Evolutionary conservation across 2,113 vertebrate genomes (phyloP).

Genomic region (Catharus minimus): DNA sequence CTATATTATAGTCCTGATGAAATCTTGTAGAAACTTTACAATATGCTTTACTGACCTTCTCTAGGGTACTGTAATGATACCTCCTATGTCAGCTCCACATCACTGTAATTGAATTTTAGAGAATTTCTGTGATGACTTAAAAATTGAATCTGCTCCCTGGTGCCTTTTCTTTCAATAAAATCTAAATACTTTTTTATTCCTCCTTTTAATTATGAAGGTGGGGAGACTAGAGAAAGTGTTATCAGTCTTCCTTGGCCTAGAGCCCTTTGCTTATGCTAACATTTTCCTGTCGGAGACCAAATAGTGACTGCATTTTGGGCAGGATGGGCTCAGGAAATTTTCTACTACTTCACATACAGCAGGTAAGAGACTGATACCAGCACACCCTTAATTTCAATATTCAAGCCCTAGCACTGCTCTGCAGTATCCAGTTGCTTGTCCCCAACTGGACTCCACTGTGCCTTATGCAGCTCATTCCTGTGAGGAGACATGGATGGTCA

Average conservation of each 20-base stretch:
- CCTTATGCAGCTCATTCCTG: background rate
- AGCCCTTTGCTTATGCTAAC: background rate
- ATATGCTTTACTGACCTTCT: conserved; percentile 36
- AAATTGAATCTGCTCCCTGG: conserved; percentile 37
- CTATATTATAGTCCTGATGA: conserved; percentile 26
- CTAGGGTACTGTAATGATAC: conserved; percentile 10
- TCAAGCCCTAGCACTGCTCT: background rate
- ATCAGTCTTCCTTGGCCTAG: background rate
- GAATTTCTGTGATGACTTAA: conserved; percentile 25
- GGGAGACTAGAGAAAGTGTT: background rate
- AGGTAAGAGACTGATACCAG: background rate
- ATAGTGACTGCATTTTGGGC: background rate
- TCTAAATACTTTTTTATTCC: conserved; percentile 43
- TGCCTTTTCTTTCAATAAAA: conserved; percentile 45
- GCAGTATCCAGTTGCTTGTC: background rate
- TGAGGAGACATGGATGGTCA: background rate
- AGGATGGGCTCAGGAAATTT: background rate
- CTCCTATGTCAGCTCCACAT: conserved; percentile 30
- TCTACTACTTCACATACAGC: background rate
- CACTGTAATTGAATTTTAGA: conserved; percentile 50
- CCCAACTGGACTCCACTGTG: rapidly evolving
- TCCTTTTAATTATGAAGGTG: conserved; percentile 63
- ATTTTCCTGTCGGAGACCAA: background rate
- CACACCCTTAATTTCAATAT: background rate
- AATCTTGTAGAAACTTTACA: conserved; percentile 24